Evolutionary conservation across 2,888 invertebrate genomes (phyloP), one percentile per base, ranked within the genome.

Genomic region (Melangyna quadrimaculata): DNA sequence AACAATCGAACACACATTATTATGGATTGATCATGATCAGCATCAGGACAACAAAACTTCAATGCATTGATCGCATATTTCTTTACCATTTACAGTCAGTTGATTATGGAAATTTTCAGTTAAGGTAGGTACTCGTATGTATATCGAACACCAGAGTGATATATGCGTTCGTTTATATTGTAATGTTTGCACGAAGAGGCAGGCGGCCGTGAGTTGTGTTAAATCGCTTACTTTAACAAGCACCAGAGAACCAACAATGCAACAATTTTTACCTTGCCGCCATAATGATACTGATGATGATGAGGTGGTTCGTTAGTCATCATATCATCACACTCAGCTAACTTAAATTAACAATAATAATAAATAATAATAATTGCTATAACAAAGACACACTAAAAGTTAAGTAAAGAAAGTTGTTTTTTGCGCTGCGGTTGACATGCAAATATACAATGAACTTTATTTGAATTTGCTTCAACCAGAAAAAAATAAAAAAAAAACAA

Each of bases 51-150:
- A 10, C n/a, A 29, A 17, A 55, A 29, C 29, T 32, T 32, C 24
- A 19, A 57, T 57, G n/a, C 17, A 48, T 22, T 27, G 19, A 53
- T 45, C 63, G 72, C n/a, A 22, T n/a, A 37, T 48, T 29, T 51
- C 8, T 63, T 63, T 12, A 22, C 27, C 29, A 40, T 61, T 24
- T 51, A 17, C 51, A 63, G 17, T 1, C 5, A 27, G 32, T 48
- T 37, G 40, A 53, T 51, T 55, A 65, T 74, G 73, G 40, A 65
- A 74, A 43, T 73, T 73, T 63, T 73, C 51, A 43, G 19, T 53
- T 63, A 27, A 35, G 9, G 8, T 29, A 5, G 7, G 9, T 8
- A 29, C n/a, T n/a, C n/a, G 3, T 27, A 4, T 27, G 0, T 35
- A 27, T 24, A 51, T 72, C 37, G 43, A 72, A 9, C 43, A 10